These are phyloP conservation scores for Syncerus caffer DNA, from an alignment of 2,797 vertebrate genomes.

Conservation along the genomic window DNA sequence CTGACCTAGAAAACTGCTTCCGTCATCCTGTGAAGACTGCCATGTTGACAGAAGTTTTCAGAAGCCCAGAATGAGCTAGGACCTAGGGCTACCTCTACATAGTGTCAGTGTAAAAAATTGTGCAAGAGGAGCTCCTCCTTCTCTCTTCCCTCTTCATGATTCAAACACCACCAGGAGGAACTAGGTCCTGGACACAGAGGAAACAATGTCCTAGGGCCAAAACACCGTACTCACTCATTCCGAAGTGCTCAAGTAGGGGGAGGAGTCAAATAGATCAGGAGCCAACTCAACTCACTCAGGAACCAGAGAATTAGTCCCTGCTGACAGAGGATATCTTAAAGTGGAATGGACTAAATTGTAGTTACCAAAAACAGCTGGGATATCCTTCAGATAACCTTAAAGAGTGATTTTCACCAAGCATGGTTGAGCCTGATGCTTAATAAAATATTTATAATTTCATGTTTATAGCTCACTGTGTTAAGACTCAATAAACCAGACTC, in stretches of 20 bases:
- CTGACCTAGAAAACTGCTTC: neutral
- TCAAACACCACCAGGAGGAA: neutral
- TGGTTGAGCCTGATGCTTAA: neutral
- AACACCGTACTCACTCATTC: neutral
- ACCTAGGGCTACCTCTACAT: neutral
- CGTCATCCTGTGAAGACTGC: neutral
- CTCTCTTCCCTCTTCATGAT: neutral
- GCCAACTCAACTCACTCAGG: neutral
- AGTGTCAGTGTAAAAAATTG: neutral
- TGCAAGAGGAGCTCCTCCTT: neutral
- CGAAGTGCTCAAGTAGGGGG: neutral
- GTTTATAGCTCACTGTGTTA: neutral
- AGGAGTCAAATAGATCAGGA: no score
- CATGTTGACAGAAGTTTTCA: neutral
- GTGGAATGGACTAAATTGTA: neutral
- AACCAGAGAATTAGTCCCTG: neutral
- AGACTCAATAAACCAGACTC: neutral
- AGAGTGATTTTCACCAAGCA: neutral
- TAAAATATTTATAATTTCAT: neutral
- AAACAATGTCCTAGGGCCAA: fast-evolving
- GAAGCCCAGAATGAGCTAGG: neutral
- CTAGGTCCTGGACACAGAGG: neutral
- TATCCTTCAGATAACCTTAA: neutral
- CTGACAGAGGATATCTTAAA: neutral
- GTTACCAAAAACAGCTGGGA: neutral